Base-by-base conservation (phyloP, 2,888 invertebrate species). In the Aleiodes alternator region DNA sequence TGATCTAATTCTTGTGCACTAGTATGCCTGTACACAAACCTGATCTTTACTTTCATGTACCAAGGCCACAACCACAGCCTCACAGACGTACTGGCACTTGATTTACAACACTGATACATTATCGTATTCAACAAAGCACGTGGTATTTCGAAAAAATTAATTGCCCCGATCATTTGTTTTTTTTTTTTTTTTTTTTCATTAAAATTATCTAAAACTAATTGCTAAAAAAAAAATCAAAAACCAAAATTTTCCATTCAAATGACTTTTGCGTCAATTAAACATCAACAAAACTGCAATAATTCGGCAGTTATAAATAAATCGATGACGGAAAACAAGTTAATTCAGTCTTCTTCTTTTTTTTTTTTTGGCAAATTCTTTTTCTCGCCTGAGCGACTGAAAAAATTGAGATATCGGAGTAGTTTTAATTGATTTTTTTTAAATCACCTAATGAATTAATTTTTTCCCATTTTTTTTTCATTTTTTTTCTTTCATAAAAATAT, bases 41-140 rank as follows among this genome's bases (percentile, higher is more conserved):
- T 76, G 84, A 84, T 84, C 82, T 85, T 68, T 84, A 87, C 87
- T 87, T 87, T 87, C 87, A 86, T 87, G 86, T 84, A 83, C 81
- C 87, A 87, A 87, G 87, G 87, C 82, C 84, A 78, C 56, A 77
- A 73, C 77, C 75, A 48, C 73, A 76, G 72, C 76, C 73, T 34
- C 56, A 80, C 82, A 87, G 84, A 86, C 82, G 72, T 80, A 82
- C 77, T 80, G 85, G 84, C 84, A 86, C 84, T 85, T 85, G 79
- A 77, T 80, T 77, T 78, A 57, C 55, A 75, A 71, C 72, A 14
- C 74, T 75, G 69, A 69, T 78, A 57, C 53, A 69, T 69, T 51
- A 51, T 68, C n/a, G 31, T 31, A 12, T 29, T 51, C 23, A 61
- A 75, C 76, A 75, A 75, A 76, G 73, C 75, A 75, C 70, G 55